Percentiles rank a stretch among this genome's conserved stretches.
Conservation (phyloP, 2,113 vertebrate genomes). For the Crotalus viridis region DNA sequence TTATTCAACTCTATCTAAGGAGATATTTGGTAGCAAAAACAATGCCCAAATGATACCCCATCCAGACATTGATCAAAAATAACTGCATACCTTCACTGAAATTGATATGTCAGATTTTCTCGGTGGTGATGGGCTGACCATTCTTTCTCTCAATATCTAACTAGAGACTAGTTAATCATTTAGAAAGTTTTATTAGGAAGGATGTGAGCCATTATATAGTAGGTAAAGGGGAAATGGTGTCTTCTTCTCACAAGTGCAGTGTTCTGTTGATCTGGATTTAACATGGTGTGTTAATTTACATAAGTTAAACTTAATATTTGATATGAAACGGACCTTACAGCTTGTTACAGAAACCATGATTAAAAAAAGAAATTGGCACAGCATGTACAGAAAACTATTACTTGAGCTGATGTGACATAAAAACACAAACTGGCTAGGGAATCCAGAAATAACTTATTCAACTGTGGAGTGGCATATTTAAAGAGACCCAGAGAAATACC, state of each 20-base stretch:
- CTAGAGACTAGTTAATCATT: neutral
- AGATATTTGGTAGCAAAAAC: neutral
- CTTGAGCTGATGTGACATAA: neutral
- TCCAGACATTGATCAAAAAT: neutral
- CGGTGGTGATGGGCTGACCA: too few species aligned
- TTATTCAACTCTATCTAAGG: neutral
- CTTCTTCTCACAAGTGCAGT: neutral
- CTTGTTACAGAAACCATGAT: neutral
- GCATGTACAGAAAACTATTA: neutral
- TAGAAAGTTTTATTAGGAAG: neutral
- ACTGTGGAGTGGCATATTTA: neutral
- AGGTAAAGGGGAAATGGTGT: neutral
- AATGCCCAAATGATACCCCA: neutral
- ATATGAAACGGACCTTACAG: neutral
- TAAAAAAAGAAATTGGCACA: neutral
- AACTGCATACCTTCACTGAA: neutral
- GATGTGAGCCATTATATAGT: neutral
- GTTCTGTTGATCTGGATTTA: neutral
- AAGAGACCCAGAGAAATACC: neutral
- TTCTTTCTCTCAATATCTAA: neutral
- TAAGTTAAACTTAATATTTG: neutral
- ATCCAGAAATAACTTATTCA: neutral
- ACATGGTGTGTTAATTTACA: neutral
- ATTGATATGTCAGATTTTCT: neutral
- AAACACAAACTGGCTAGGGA: neutral